A percentile compares a stretch with the other conserved stretches of the same genome.
Conservation (phyloP, 2,888 invertebrate genomes). For the Chesias legatella region DNA sequence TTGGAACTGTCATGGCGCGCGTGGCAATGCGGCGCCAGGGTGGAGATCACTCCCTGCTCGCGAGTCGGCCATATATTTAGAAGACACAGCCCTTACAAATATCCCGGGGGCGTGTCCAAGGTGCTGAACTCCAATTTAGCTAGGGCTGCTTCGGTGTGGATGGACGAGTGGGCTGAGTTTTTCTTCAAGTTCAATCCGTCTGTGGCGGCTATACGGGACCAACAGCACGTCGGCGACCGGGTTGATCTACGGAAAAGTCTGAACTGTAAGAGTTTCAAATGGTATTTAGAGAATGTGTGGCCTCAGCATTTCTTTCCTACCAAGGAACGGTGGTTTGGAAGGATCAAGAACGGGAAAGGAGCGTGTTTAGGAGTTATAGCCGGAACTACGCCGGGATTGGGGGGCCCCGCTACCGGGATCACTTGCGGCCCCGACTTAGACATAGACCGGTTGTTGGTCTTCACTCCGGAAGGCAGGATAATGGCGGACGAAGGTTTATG, state of each 20-base stretch:
- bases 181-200: constrained; percentile 92
- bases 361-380: constrained; percentile 63
- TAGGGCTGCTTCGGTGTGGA: constrained; percentile 97
- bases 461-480: constrained; percentile 84
- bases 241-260: constrained; percentile 85
- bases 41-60: constrained; percentile 95
- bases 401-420: constrained; percentile 85
- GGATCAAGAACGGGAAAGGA: constrained; percentile 82
- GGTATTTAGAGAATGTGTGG: constrained; percentile 98
- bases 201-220: constrained; percentile 78
- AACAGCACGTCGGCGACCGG: constrained; percentile 83
- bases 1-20: constrained; percentile 97
- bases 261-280: constrained; percentile 92
- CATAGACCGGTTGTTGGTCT: constrained; percentile 86
- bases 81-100: constrained; percentile 96
- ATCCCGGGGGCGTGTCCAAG: constrained; percentile 93
- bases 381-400: constrained; percentile 83
- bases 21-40: constrained; percentile 96
- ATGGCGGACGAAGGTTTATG: constrained; percentile 95
- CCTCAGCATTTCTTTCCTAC: constrained; percentile 97
- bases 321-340: constrained; percentile 92
- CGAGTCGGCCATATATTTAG: constrained; percentile 96
- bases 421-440: constrained; percentile 81
- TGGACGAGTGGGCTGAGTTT: constrained; percentile 98
- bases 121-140: constrained; percentile 95